These are phyloP conservation scores for Castor canadensis DNA, from an alignment of 2,113 vertebrate genomes.

Conservation along the genomic window DNA sequence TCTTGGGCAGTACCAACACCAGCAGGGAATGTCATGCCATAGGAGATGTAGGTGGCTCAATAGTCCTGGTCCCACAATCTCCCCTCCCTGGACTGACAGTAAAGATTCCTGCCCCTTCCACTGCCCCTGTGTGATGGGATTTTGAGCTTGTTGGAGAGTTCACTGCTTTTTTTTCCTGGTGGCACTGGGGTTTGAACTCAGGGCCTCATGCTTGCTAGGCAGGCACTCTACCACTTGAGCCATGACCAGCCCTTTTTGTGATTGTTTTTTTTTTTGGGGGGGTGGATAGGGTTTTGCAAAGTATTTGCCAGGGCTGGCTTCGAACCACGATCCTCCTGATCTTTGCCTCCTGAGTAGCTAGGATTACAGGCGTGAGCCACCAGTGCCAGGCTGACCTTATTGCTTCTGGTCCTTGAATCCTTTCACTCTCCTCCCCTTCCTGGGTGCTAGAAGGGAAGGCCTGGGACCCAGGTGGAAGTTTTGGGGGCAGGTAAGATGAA, in stretches of 20 bases:
- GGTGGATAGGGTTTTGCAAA: too few relatives aligned
- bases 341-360: too few relatives aligned
- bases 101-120: neutral
- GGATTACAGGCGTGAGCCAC: too few relatives aligned
- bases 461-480: neutral
- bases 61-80: neutral
- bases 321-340: too few relatives aligned
- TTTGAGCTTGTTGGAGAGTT: neutral
- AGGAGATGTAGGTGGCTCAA: neutral
- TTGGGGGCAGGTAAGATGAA: neutral
- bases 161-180: too few relatives aligned
- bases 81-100: neutral
- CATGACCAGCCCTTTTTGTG: too few relatives aligned
- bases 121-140: neutral
- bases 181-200: too few relatives aligned
- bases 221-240: too few relatives aligned
- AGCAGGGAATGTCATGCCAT: accelerated
- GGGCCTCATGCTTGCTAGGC: too few relatives aligned
- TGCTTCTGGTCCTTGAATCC: neutral
- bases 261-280: too few relatives aligned
- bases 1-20: neutral
- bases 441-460: neutral
- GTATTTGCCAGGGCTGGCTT: too few relatives aligned
- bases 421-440: neutral
- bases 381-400: too few relatives aligned